Evolutionary conservation across 2,797 vertebrate genomes (phyloP).

Genomic region (Podarcis siculus): DNA sequence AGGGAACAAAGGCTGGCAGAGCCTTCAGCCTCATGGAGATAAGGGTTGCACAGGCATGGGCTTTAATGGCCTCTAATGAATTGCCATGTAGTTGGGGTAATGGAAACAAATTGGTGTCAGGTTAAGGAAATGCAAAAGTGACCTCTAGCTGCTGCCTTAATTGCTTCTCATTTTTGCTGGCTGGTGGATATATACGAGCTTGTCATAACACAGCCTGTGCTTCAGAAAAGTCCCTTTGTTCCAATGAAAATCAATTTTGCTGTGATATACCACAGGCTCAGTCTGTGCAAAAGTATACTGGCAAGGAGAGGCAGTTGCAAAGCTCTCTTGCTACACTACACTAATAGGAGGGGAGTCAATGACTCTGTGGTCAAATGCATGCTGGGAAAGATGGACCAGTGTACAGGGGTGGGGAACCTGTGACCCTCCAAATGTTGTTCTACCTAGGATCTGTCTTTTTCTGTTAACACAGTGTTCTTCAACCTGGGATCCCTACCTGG

Average conservation of each 20-base stretch:
- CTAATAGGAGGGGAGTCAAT: neutral
- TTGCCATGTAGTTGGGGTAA: neutral
- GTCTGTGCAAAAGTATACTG: neutral
- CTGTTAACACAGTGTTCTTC: no score
- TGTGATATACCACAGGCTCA: no score
- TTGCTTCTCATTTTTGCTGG: neutral
- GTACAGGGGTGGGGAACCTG: no score
- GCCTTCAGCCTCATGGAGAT: neutral
- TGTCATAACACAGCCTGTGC: neutral
- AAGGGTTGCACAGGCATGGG: neutral
- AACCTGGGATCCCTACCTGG: no score
- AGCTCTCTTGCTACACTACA: neutral
- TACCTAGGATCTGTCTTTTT: no score
- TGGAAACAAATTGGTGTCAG: conserved; percentile 28
- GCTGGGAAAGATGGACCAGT: no score
- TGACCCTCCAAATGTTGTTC: no score
- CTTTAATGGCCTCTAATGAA: neutral
- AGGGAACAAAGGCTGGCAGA: neutral
- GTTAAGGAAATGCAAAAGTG: conserved; percentile 8
- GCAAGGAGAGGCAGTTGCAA: neutral
- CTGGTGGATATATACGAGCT: neutral
- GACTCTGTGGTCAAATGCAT: neutral
- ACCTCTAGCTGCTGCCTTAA: conserved; percentile 16
- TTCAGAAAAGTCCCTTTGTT: neutral
- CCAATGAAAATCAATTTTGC: conserved; percentile 8